These are phyloP conservation scores for Callospermophilus lateralis DNA, from an alignment of 2,113 vertebrate species.

Conservation along the genomic window DNA sequence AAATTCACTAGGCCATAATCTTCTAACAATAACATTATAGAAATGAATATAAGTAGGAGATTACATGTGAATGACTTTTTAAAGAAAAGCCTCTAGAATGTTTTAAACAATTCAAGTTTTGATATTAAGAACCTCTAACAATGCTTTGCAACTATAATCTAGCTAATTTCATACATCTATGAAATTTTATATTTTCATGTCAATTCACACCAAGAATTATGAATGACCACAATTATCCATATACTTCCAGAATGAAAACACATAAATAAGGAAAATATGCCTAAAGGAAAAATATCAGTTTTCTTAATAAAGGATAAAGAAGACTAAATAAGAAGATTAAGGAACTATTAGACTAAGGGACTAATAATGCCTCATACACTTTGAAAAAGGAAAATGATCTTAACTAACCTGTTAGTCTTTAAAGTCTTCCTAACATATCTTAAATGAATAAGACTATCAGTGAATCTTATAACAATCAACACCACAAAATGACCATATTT, in stretches of 20 bases:
- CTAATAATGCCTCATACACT: neutral
- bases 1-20: neutral
- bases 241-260: neutral
- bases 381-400: neutral
- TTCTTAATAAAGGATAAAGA: slow-evolving; percentile 9
- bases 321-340: neutral
- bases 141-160: neutral
- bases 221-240: neutral
- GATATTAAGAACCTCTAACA: neutral
- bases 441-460: neutral
- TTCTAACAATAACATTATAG: neutral
- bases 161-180: neutral
- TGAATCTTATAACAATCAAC: neutral
- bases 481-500: neutral
- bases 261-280: neutral
- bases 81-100: neutral
- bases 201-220: neutral
- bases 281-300: neutral
- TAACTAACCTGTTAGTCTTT: neutral
- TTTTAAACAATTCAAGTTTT: neutral
- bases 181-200: neutral
- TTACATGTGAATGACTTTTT: neutral
- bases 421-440: neutral
- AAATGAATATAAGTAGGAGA: neutral
- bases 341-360: too few species aligned